Conservation (phyloP, 2,888 invertebrate genomes). For the Tuta absoluta region DNA sequence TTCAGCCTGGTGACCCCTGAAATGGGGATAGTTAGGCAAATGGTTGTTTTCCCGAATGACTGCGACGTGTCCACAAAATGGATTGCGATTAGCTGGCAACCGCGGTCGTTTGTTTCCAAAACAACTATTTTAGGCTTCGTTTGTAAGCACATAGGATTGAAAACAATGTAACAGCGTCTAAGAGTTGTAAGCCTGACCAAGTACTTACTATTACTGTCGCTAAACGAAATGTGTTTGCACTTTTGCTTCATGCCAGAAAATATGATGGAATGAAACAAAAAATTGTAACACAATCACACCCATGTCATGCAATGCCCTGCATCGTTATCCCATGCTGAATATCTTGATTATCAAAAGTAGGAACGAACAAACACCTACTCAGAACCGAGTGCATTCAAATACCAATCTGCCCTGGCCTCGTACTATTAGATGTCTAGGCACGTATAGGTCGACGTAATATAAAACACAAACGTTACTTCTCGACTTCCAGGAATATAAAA, state of each 20-base stretch:
- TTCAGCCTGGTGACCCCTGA: background rate
- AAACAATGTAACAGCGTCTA: background rate
- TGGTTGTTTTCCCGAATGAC: slow-evolving; percentile 16
- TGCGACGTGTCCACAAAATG: slow-evolving; percentile 24
- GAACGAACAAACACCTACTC: no score
- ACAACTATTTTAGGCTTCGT: background rate
- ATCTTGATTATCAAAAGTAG: no score
- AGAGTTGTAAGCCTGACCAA: background rate
- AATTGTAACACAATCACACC: no score
- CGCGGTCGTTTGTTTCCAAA: slow-evolving; percentile 18
- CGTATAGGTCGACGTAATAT: background rate
- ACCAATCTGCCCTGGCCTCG: background rate
- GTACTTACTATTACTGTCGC: no score
- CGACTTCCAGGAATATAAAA: slow-evolving; percentile 8
- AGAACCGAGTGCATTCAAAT: no score
- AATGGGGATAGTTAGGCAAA: slow-evolving; percentile 21
- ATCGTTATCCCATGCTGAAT: no score
- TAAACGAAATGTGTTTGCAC: no score
- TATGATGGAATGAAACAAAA: no score
- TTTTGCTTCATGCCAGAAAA: no score
- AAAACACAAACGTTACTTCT: background rate
- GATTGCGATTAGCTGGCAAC: slow-evolving; percentile 15
- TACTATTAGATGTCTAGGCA: background rate
- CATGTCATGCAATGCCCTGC: no score
- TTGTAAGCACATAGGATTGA: background rate